Percentiles rank a stretch among this genome's conserved stretches.
Conservation (phyloP, 2,113 vertebrate species). For the Psittacula cyanocephala region DNA sequence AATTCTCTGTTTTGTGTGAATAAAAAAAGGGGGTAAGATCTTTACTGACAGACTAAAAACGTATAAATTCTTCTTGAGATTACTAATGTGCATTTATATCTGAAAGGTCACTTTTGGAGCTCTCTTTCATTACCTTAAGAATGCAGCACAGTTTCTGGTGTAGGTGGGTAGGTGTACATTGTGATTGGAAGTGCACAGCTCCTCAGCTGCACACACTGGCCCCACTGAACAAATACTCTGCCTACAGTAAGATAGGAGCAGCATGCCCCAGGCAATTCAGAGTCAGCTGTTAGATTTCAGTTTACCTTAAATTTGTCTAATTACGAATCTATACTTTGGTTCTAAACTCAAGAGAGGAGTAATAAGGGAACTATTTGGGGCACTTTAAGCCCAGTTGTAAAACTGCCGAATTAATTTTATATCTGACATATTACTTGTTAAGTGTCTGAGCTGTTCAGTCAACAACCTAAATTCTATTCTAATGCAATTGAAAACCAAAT, state of each 20-base stretch:
- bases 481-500: conserved; percentile 2
- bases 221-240: background rate
- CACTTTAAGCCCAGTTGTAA: background rate
- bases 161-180: too few relatives aligned
- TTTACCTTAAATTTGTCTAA: background rate
- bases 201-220: rapidly evolving
- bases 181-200: background rate
- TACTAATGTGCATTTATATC: background rate
- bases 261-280: background rate
- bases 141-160: background rate
- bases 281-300: background rate
- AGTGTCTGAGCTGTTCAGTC: background rate
- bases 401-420: conserved; percentile 19
- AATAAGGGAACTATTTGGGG: background rate
- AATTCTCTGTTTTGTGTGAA: background rate
- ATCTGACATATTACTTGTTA: background rate
- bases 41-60: background rate
- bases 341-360: background rate
- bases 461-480: conserved; percentile 10
- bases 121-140: too few relatives aligned
- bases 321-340: background rate
- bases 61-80: background rate
- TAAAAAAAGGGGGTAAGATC: background rate
- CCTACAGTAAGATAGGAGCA: background rate
- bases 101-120: background rate